These are phyloP conservation scores for Lasius fuliginosus DNA, from an alignment of 2,888 invertebrate species.

Conservation along the genomic window DNA sequence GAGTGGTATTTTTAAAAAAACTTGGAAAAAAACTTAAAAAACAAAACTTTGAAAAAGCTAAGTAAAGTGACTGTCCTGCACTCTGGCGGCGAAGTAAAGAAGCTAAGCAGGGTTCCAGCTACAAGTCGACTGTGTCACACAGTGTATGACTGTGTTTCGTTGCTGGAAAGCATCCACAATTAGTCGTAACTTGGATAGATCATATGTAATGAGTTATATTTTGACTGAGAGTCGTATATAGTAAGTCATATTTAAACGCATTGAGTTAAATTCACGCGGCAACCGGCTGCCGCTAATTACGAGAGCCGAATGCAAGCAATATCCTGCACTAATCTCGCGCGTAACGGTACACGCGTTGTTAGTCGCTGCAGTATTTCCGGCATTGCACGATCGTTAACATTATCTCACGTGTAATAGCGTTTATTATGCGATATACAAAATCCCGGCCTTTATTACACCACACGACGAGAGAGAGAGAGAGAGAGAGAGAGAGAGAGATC, in stretches of 20 bases:
- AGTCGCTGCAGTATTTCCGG: constrained; percentile 45
- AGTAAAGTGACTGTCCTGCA: no score
- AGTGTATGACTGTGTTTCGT: no score
- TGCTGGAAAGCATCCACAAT: no score
- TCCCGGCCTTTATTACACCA: constrained; percentile 30
- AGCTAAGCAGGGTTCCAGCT: no score
- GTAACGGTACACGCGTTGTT: background rate
- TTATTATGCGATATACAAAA: constrained; percentile 50
- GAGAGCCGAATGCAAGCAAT: constrained; percentile 24
- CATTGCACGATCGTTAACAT: constrained; percentile 57
- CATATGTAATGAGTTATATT: background rate
- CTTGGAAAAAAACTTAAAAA: no score
- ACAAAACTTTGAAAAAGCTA: no score
- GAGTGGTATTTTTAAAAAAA: no score
- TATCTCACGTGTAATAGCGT: constrained; percentile 56
- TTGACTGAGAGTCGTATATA: background rate
- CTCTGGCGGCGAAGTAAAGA: no score
- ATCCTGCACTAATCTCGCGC: constrained; percentile 17
- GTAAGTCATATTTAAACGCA: constrained; percentile 1
- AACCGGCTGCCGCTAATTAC: constrained; percentile 52
- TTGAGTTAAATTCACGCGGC: constrained; percentile 41
- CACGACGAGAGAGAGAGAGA: background rate
- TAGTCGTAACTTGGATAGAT: background rate
- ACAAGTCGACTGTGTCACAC: no score
- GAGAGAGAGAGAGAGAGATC: constrained; percentile 1